Evolutionary conservation across 2,113 vertebrate species (phyloP).

Genomic region (Aphyosemion australe): DNA sequence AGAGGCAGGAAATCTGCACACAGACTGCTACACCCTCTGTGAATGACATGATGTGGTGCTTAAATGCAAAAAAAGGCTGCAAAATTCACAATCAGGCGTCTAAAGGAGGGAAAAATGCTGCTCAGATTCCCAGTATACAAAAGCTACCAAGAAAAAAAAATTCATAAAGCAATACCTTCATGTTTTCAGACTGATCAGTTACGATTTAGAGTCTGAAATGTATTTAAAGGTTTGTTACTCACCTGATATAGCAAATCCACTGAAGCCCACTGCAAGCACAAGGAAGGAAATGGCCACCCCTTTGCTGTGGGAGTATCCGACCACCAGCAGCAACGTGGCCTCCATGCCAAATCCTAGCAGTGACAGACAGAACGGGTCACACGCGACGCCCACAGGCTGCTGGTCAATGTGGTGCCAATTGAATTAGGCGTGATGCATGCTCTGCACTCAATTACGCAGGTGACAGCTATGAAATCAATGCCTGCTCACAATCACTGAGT

Average conservation of each 20-base stretch:
- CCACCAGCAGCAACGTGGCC: conserved; percentile 94
- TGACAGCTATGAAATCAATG: conserved; percentile 71
- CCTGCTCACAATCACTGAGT: conserved; percentile 40
- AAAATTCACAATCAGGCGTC: not conserved
- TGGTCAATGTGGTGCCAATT: conserved; percentile 59
- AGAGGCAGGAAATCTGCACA: conserved; percentile 48
- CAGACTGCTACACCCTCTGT: conserved; percentile 21
- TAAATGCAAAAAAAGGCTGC: not conserved
- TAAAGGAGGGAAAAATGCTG: not conserved
- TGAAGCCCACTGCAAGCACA: conserved; percentile 96
- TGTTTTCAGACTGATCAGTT: too few relatives aligned
- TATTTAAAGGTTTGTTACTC: conserved; percentile 61
- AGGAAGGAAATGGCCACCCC: conserved; percentile 96
- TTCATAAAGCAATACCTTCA: too few relatives aligned
- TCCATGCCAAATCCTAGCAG: conserved; percentile 96
- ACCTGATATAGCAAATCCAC: conserved; percentile 99
- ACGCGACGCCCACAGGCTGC: conserved; percentile 55
- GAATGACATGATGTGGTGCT: conserved; percentile 28
- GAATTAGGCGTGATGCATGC: conserved; percentile 61
- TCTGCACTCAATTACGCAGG: conserved; percentile 59
- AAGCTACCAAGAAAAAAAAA: too few relatives aligned
- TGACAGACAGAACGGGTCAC: conserved; percentile 53
- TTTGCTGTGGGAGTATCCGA: conserved; percentile 96
- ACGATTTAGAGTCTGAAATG: too few relatives aligned
- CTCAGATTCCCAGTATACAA: too few relatives aligned